Evolutionary conservation across 2,888 invertebrate genomes (phyloP).

Genomic region (Capitulum mitella): DNA sequence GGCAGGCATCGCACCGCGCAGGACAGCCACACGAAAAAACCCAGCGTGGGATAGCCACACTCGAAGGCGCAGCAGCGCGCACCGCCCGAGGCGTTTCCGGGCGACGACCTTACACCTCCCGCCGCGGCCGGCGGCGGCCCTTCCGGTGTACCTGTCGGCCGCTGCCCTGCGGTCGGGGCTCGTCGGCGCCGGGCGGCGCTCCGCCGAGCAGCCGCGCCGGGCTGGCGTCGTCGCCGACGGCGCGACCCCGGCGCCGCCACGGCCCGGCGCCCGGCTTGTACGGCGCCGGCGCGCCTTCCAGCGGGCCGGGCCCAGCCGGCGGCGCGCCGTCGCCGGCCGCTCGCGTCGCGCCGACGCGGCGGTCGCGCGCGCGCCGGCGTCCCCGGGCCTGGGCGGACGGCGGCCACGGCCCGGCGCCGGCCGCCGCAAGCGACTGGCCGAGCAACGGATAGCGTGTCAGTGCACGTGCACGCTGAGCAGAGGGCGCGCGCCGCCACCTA

Average conservation of each 20-base stretch:
- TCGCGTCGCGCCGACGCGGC: neutral
- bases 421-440: neutral
- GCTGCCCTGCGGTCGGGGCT: neutral
- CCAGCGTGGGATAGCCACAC: no score
- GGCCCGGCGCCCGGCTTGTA: neutral
- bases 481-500: neutral
- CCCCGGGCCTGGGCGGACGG: no score
- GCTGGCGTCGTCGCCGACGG: neutral
- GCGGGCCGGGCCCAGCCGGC: no score
- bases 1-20: no score
- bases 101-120: no score
- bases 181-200: neutral
- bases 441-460: neutral
- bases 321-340: neutral
- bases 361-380: neutral
- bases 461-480: neutral
- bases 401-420: no score
- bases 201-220: slow-evolving; percentile 5
- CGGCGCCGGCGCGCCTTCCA: neutral
- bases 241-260: slow-evolving; percentile 13
- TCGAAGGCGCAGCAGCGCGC: no score
- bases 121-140: neutral
- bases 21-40: no score
- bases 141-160: neutral
- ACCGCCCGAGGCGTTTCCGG: no score